Evolutionary conservation across 2,797 vertebrate species (phyloP).

Genomic region (Malacoraja senta): DNA sequence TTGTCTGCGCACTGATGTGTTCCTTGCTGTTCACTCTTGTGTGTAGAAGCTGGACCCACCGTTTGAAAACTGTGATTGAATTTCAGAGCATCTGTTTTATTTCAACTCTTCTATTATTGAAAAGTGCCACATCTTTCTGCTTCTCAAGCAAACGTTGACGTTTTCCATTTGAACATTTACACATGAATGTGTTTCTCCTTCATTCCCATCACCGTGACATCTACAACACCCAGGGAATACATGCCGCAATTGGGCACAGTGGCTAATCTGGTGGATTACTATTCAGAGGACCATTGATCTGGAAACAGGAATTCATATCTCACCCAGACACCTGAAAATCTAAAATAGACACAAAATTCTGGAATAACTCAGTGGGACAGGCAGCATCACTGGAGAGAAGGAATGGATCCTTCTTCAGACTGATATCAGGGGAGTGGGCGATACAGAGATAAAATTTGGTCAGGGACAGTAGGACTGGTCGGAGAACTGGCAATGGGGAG

Average conservation of each 20-base stretch:
- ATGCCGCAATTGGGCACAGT: neutral
- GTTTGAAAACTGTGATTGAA: slow-evolving; percentile 49
- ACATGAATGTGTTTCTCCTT: neutral
- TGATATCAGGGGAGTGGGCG: too few species aligned
- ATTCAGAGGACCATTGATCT: too few species aligned
- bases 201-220: neutral
- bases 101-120: slow-evolving; percentile 59
- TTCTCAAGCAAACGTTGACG: neutral
- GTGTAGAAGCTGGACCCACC: slow-evolving; percentile 46
- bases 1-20: slow-evolving; percentile 47
- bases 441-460: too few species aligned
- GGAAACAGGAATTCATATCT: too few species aligned
- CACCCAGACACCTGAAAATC: too few species aligned
- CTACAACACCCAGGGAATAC: neutral
- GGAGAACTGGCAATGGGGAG: too few species aligned
- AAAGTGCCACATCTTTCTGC: slow-evolving; percentile 58
- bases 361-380: too few species aligned
- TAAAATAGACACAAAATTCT: too few species aligned
- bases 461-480: too few species aligned
- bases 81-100: slow-evolving; percentile 45
- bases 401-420: too few species aligned
- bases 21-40: slow-evolving; percentile 49
- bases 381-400: too few species aligned
- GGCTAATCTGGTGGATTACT: too few species aligned
- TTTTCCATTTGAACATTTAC: neutral